Evolutionary conservation across 2,113 vertebrate species (phyloP).

Genomic region (Heptranchias perlo): DNA sequence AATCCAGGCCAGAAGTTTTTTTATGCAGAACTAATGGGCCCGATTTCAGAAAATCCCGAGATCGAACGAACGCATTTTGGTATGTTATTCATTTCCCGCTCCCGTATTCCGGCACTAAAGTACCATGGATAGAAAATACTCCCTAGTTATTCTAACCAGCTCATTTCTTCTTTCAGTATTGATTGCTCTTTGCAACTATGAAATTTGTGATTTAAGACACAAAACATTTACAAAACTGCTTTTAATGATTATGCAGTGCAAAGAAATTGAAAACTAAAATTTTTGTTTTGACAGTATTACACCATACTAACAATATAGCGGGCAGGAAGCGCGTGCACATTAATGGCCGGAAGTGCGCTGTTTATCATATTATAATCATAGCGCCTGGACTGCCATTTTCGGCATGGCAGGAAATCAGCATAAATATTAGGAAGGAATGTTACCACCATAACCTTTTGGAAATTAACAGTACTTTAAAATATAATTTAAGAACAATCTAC

Average conservation of each 20-base stretch:
- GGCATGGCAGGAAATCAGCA: neutral
- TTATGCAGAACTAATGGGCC: neutral
- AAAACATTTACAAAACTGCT: neutral
- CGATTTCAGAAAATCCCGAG: neutral
- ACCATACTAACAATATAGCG: neutral
- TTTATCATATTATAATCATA: neutral
- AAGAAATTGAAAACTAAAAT: neutral
- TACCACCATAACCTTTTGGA: neutral
- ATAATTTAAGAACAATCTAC: neutral
- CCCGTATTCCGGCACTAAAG: neutral
- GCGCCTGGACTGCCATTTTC: neutral
- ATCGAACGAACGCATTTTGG: neutral
- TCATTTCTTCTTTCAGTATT: neutral
- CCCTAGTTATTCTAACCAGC: neutral
- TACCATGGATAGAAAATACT: neutral
- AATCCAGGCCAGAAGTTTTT: neutral
- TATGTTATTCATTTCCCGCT: neutral
- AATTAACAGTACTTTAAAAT: too few species aligned
- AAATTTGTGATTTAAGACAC: neutral
- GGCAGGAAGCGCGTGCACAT: neutral
- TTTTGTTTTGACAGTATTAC: neutral
- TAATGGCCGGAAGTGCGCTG: neutral
- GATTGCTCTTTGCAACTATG: neutral
- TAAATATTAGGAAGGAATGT: neutral
- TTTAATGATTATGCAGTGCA: neutral